Percentiles rank a stretch among this genome's conserved stretches.
phyloP scores from a whole-genome alignment of 2,888 invertebrate species.

The Acronicta aceris region DNA sequence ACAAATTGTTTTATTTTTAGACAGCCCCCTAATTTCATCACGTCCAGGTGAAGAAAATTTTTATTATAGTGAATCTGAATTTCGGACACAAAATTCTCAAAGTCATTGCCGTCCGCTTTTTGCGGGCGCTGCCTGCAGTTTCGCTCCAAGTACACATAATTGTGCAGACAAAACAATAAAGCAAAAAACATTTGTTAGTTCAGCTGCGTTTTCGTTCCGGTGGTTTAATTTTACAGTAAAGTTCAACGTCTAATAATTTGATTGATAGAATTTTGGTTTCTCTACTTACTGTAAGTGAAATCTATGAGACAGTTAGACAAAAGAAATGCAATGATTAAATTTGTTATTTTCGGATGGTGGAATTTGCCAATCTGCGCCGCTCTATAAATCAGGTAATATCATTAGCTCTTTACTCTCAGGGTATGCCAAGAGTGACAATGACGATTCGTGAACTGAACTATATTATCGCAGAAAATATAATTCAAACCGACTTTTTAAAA shows the following conservation, averaged over 20 bases:
- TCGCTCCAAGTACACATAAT: constrained; percentile 34
- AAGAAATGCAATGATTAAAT: constrained; percentile 34
- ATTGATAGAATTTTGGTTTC: constrained; percentile 50
- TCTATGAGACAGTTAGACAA: constrained; percentile 35
- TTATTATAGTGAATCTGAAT: constrained; percentile 55
- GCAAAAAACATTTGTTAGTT: constrained; percentile 40
- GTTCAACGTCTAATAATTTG: constrained; percentile 45
- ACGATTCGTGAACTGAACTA: no score
- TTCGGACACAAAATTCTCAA: constrained; percentile 37
- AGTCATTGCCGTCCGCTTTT: constrained; percentile 23
- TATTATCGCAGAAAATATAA: no score
- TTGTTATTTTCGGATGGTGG: constrained; percentile 21
- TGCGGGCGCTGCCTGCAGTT: constrained; percentile 43
- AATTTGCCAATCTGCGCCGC: constrained; percentile 24
- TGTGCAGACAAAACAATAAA: constrained; percentile 30
- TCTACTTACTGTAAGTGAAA: constrained; percentile 46
- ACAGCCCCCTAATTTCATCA: constrained; percentile 59
- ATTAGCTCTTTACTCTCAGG: not conserved
- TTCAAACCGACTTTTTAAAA: no score
- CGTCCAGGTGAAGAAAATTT: constrained; percentile 61
- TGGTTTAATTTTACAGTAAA: constrained; percentile 41
- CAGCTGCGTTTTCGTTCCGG: constrained; percentile 51
- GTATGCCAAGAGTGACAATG: no score
- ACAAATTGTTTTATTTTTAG: constrained; percentile 56
- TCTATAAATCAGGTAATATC: constrained; percentile 22